Percentiles rank a stretch among this genome's conserved stretches.
Evolutionary conservation across 2,797 vertebrate species (phyloP).

Genomic region (Coracias cyanogaster): DNA sequence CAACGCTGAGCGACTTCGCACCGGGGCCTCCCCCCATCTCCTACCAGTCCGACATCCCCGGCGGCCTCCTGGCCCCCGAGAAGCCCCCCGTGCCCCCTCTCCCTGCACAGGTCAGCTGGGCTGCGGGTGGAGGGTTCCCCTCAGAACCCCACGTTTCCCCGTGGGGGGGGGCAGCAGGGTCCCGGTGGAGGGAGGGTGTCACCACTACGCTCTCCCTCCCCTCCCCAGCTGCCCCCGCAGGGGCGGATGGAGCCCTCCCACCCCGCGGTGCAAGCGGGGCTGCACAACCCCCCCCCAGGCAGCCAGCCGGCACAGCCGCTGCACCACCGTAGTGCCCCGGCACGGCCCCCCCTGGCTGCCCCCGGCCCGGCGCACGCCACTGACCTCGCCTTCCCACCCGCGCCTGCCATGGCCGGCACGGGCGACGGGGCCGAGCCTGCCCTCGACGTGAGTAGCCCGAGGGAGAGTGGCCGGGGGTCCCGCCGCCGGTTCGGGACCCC

Average conservation of each 20-base stretch:
- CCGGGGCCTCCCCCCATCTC: slow-evolving; percentile 82
- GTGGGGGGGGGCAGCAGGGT: accelerated
- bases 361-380: slow-evolving; percentile 66
- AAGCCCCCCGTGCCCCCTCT: slow-evolving; percentile 83
- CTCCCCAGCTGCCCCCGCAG: slow-evolving; percentile 80
- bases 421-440: slow-evolving; percentile 87
- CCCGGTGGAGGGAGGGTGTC: not conserved
- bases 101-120: slow-evolving; percentile 82
- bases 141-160: not conserved
- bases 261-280: slow-evolving; percentile 78
- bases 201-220: accelerated
- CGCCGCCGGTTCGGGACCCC: not conserved
- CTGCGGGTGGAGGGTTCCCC: too few species aligned
- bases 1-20: slow-evolving; percentile 83
- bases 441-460: slow-evolving; percentile 89
- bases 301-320: slow-evolving; percentile 83
- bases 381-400: slow-evolving; percentile 76
- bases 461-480: not conserved
- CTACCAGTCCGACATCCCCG: slow-evolving; percentile 89
- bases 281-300: slow-evolving; percentile 80
- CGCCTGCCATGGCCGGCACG: slow-evolving; percentile 74
- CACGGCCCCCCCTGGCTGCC: slow-evolving; percentile 70
- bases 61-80: slow-evolving; percentile 84
- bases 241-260: slow-evolving; percentile 87
- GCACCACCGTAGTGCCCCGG: slow-evolving; percentile 81